Conservation (phyloP, 2,797 vertebrate genomes). For the Aplochiton taeniatus region DNA sequence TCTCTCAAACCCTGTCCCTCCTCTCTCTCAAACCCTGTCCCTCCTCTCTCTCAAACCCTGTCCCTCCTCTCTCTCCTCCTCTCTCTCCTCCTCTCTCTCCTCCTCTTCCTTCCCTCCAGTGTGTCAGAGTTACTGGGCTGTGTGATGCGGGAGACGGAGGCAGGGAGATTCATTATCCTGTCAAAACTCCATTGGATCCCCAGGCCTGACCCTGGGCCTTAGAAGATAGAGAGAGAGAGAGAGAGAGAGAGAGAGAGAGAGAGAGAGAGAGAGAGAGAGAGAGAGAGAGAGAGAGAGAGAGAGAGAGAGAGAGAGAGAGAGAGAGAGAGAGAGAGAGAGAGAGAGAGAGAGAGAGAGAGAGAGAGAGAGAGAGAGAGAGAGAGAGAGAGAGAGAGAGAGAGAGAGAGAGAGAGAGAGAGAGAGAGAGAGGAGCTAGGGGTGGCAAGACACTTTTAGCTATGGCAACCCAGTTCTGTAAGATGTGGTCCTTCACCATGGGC, state of each 20-base stretch:
- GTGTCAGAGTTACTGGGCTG: slow-evolving; percentile 68
- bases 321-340: background rate
- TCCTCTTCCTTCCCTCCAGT: slow-evolving; percentile 23
- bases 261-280: background rate
- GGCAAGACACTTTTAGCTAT: background rate
- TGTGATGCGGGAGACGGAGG: slow-evolving; percentile 77
- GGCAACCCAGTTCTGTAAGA: no score
- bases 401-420: slow-evolving; percentile 5
- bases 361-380: slow-evolving; percentile 13
- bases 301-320: no score
- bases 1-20: slow-evolving; percentile 8
- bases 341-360: slow-evolving; percentile 1
- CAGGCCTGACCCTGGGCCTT: slow-evolving; percentile 52
- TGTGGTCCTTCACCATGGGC: no score
- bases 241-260: background rate
- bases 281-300: background rate
- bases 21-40: slow-evolving; percentile 19
- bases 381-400: background rate
- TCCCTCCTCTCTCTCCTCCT: slow-evolving; percentile 2
- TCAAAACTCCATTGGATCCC: slow-evolving; percentile 61
- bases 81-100: slow-evolving; percentile 28
- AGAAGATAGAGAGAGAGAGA: slow-evolving; percentile 11
- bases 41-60: slow-evolving; percentile 15
- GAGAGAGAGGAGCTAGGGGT: background rate
- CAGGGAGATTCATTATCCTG: slow-evolving; percentile 78